Evolutionary conservation across 2,113 vertebrate genomes (phyloP), one percentile per base, ranked within the genome.

Genomic region (Mirounga angustirostris): DNA sequence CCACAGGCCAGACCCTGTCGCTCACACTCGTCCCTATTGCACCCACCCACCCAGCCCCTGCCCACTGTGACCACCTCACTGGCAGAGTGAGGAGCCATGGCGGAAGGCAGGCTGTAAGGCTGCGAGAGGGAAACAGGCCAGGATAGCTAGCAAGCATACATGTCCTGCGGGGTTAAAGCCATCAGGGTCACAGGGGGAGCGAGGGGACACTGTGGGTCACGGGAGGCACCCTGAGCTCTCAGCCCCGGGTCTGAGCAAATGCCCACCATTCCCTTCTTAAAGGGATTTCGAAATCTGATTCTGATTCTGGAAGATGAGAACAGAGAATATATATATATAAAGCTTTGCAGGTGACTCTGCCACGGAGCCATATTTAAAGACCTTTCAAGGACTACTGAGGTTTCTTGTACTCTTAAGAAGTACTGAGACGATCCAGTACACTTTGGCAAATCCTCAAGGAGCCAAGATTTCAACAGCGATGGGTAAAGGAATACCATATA

Each of bases 61-160:
- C 43, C 28, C 5, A 6, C 22, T 13, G n/a, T 13, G 8, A 14
- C 26, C 14, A 14, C 26, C 26, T 26, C 1, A 0, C n/a, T 21
- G 5, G 28, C 33, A n/a, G 33, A 74, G 10, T 22, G 4, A 65
- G 82, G n/a, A 65, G 30, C 15, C 18, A 2, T 5, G 10, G 89
- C 33, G 15, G 33, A 40, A n/a, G 71, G 15, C 22, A 76, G 81
- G 22, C 74, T 10, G 1, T 2, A 67, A 33, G 40, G 19, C 7
- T 52, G 2, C 4, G 11, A 26, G 50, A 43, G 15, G n/a, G 19
- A n/a, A 15, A 10, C 4, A 43, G 30, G 5, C 33, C 46, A 65
- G 33, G 54, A 40, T 21, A 8, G 0, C 5, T 30, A 4, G 13
- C 14, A 79, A 61, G 43, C 22, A 12, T 3, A 50, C 56, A 21